Percentiles rank a stretch among this genome's conserved stretches.
Evolutionary conservation across 2,888 invertebrate species (phyloP).

Genomic region (Nemotelus nigrinus): DNA sequence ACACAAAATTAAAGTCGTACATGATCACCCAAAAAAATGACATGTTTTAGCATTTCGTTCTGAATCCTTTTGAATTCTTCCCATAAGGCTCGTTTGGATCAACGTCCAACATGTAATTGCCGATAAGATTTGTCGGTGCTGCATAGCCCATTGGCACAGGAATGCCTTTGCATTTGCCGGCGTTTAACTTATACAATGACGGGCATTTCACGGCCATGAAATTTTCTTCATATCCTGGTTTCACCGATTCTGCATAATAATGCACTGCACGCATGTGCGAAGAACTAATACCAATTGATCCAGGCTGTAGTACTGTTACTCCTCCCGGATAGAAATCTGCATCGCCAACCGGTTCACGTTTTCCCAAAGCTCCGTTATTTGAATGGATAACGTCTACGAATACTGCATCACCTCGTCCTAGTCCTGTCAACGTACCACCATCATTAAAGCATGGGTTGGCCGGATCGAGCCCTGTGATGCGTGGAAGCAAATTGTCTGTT

Average conservation of each 20-base stretch:
- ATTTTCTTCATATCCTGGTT: slow-evolving; percentile 37
- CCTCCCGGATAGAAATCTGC: neutral
- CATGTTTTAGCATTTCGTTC: too few species aligned
- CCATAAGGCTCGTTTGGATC: slow-evolving; percentile 57
- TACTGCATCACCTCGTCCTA: slow-evolving; percentile 43
- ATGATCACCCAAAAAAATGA: too few species aligned
- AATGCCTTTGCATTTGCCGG: slow-evolving; percentile 16
- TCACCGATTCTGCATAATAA: slow-evolving; percentile 48
- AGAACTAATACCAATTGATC: slow-evolving; percentile 43
- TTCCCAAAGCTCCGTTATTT: slow-evolving; percentile 54
- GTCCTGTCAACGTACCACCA: slow-evolving; percentile 48
- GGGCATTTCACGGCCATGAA: slow-evolving; percentile 18
- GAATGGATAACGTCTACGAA: slow-evolving; percentile 52
- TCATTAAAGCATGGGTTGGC: neutral
- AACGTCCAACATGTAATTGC: slow-evolving; percentile 61
- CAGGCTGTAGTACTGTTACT: slow-evolving; percentile 29
- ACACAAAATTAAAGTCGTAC: too few species aligned
- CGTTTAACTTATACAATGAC: neutral
- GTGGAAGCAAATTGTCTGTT: slow-evolving; percentile 34
- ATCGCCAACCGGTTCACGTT: slow-evolving; percentile 52
- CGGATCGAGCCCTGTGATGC: slow-evolving; percentile 46
- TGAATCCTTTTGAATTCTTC: slow-evolving; percentile 18
- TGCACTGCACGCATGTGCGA: slow-evolving; percentile 46
- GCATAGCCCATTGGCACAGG: slow-evolving; percentile 59
- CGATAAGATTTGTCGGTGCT: slow-evolving; percentile 56